A percentile compares a stretch with the other conserved stretches of the same genome.
Conservation (phyloP, 2,888 invertebrate genomes). For the Tigriopus californicus region DNA sequence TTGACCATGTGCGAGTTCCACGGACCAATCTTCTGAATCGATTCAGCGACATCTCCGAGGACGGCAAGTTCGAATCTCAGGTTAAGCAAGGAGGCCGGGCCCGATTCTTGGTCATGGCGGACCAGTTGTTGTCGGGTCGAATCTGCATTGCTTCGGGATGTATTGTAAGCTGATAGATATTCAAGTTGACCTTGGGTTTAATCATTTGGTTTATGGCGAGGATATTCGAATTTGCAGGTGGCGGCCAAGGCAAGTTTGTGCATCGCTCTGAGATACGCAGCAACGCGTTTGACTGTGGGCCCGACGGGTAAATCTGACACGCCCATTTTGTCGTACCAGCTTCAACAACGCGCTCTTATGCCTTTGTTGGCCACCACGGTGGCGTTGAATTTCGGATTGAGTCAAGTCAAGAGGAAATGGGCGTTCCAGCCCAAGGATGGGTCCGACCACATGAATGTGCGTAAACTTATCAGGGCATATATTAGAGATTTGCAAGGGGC, state of each 20-base stretch:
- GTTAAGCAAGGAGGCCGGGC: conserved; percentile 19
- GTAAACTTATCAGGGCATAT: neutral
- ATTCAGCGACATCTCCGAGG: conserved; percentile 19
- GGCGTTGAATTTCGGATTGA: conserved; percentile 20
- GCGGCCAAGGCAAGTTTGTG: conserved; percentile 20
- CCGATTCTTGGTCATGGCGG: conserved; percentile 21
- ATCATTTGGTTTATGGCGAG: too few species aligned
- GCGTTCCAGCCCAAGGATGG: conserved; percentile 20
- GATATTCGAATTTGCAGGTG: conserved; percentile 16
- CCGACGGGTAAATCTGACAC: conserved; percentile 21
- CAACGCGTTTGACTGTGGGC: conserved; percentile 21
- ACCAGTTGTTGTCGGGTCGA: conserved; percentile 21
- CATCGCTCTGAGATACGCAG: conserved; percentile 20
- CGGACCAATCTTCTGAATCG: conserved; percentile 20
- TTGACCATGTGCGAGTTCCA: conserved; percentile 21
- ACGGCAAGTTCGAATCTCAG: conserved; percentile 20
- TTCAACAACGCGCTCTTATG: conserved; percentile 21
- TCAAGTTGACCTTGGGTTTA: too few species aligned
- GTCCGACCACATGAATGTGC: conserved; percentile 20
- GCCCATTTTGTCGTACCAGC: conserved; percentile 21
- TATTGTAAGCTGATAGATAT: conserved; percentile 13
- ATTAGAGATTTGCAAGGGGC: too few species aligned
- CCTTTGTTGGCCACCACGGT: conserved; percentile 21
- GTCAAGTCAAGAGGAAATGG: conserved; percentile 19
- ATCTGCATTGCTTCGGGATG: conserved; percentile 22